Base-by-base conservation (phyloP, 2,797 vertebrate genomes). In the Megaceryle alcyon region DNA sequence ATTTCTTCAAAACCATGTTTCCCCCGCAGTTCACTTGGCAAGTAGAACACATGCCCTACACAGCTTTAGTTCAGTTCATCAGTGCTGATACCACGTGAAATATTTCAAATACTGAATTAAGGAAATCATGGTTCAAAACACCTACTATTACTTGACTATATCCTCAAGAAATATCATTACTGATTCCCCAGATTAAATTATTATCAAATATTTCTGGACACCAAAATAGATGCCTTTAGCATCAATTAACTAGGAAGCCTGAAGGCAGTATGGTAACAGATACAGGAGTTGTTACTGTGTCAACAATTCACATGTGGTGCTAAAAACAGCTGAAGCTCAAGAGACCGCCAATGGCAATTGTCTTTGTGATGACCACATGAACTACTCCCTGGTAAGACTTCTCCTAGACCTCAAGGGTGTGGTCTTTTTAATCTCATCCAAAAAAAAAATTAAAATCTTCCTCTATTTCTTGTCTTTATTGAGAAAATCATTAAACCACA, bases 291-390 rank as follows among this genome's bases (percentile, higher is more conserved):
- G 2, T 31, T 51, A 5, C 5, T 4, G 19, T 0, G 3, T 26
- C 51, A 88, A 4, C n/a, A 73, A 22, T 19, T 79, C 64, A 61
- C 0, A 0, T 8, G 8, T 0, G 0, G 14, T 8, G 48, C 14
- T 49, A 41, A 12, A 41, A 61, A 26, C 13, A 71, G 64, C 43
- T 56, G 46, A 65, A 61, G 25, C 43, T 23, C 15, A 4, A 4
- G 49, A 23, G 14, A 39, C 10, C 60, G 60, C 51, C 37, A 84
- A 25, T 0, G 4, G 19, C 44, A 46, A 13, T 3, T 33, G 14
- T 48, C 46, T 56, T 37, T 29, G 51, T 7, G 11, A 65, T 23
- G 41, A 48, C 5, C 26, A 23, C 41, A 75, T 64, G 25, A 18
- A 31, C 25, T 44, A 46, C 43, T 83, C 41, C 51, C 43, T 41